These are phyloP conservation scores for Seriola aureovittata DNA, from an alignment of 2,113 vertebrate genomes.

Conservation along the genomic window DNA sequence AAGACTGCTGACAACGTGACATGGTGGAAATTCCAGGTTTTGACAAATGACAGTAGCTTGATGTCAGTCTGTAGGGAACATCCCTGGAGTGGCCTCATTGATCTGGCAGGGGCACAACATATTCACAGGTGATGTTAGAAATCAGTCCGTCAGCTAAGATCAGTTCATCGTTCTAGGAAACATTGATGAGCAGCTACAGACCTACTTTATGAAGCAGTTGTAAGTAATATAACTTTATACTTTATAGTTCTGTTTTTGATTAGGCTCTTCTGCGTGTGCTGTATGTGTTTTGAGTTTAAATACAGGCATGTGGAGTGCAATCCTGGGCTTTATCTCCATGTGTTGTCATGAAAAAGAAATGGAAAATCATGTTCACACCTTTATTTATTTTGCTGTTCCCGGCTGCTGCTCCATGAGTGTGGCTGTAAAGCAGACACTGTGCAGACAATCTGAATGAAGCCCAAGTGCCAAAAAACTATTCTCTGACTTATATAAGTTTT, in stretches of 20 bases:
- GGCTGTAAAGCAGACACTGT: conserved; percentile 40
- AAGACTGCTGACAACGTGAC: background rate
- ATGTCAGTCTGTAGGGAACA: background rate
- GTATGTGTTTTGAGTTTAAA: conserved; percentile 55
- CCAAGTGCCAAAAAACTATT: conserved; percentile 33
- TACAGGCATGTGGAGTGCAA: conserved; percentile 26
- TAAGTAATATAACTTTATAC: conserved; percentile 7
- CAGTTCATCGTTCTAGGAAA: background rate
- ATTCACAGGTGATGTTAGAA: conserved; percentile 2
- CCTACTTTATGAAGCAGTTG: background rate
- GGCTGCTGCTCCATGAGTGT: conserved; percentile 31
- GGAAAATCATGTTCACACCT: conserved; percentile 62
- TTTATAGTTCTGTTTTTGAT: conserved; percentile 35
- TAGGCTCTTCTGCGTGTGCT: conserved; percentile 12
- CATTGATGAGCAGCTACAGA: conserved; percentile 4
- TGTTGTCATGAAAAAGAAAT: conserved; percentile 61
- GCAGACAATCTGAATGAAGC: conserved; percentile 49
- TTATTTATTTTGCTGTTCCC: conserved; percentile 66
- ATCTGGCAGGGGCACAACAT: conserved; percentile 7
- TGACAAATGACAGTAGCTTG: conserved; percentile 3
- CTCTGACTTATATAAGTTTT: conserved; percentile 27
- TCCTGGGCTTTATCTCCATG: conserved; percentile 44
- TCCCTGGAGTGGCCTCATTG: conserved; percentile 1
- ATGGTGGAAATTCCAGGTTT: background rate
- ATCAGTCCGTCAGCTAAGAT: conserved; percentile 2